phyloP scores from a whole-genome alignment of 2,888 invertebrate species.

The Papilio demoleus region DNA sequence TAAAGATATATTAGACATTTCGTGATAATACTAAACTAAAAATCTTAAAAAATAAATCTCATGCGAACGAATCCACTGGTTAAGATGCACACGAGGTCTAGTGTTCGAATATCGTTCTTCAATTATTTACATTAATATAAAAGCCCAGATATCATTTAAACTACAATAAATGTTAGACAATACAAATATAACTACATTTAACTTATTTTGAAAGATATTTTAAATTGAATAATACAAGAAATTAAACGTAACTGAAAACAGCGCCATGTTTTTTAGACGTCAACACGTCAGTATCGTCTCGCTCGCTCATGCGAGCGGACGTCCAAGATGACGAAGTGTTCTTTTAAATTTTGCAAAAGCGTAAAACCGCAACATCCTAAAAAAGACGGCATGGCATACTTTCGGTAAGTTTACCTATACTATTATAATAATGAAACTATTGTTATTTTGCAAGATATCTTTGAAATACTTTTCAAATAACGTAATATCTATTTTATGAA shows the following conservation, averaged over 20 bases:
- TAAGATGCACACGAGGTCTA: too few species aligned
- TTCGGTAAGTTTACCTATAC: background rate
- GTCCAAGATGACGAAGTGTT: slow-evolving; percentile 5
- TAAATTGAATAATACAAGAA: too few species aligned
- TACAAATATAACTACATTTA: too few species aligned
- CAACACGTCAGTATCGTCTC: background rate
- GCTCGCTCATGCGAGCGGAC: background rate
- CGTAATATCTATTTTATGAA: background rate
- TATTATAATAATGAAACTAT: background rate
- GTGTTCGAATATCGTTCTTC: too few species aligned
- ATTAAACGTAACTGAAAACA: background rate
- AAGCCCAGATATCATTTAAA: too few species aligned
- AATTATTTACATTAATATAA: too few species aligned
- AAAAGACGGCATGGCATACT: background rate
- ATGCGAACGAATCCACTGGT: too few species aligned
- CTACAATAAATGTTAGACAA: too few species aligned
- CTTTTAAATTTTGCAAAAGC: slow-evolving; percentile 14
- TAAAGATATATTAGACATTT: too few species aligned
- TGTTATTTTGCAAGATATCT: background rate
- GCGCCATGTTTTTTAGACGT: background rate
- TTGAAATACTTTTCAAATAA: background rate
- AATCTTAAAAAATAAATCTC: too few species aligned
- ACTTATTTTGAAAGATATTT: too few species aligned
- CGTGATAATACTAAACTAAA: too few species aligned
- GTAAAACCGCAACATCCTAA: background rate